A percentile compares a stretch with the other conserved stretches of the same genome.
phyloP scores from a whole-genome alignment of 2,888 invertebrate genomes.

The Phaonia tiefii region DNA sequence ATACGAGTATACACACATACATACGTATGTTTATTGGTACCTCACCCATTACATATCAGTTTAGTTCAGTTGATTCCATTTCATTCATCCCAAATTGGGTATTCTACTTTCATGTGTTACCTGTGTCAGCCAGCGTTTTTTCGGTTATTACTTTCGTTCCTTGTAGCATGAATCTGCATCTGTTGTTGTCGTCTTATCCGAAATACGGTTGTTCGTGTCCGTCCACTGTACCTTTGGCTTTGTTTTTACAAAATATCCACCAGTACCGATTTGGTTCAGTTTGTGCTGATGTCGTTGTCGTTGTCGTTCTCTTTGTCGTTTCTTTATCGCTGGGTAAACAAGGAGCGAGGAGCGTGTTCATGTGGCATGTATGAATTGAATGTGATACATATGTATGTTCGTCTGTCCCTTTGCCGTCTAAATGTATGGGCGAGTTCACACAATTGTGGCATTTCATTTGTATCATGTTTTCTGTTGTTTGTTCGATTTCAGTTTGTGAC shows the following conservation, averaged over 20 bases:
- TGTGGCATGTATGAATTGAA: background rate
- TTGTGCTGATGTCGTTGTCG: background rate
- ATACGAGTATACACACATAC: too few relatives aligned
- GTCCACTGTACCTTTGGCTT: background rate
- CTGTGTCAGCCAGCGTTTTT: too few relatives aligned
- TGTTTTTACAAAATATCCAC: background rate
- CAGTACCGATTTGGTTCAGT: background rate
- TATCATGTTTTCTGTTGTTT: constrained; percentile 33
- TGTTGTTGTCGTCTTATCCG: background rate
- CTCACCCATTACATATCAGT: too few relatives aligned
- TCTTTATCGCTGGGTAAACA: too few relatives aligned
- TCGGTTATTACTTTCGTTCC: too few relatives aligned
- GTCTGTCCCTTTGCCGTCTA: background rate
- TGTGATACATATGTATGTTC: background rate
- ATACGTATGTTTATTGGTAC: too few relatives aligned
- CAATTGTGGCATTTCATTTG: constrained; percentile 38
- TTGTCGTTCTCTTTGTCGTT: background rate
- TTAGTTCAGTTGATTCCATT: too few relatives aligned
- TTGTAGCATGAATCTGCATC: background rate
- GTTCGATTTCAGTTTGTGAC: constrained; percentile 8
- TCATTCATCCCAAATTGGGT: too few relatives aligned
- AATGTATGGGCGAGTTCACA: constrained; percentile 24
- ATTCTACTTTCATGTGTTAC: too few relatives aligned
- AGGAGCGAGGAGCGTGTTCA: background rate
- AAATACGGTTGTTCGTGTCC: background rate